Evolutionary conservation across 2,113 vertebrate species (phyloP), one percentile per base, ranked within the genome.

Genomic region (Microcebus murinus): DNA sequence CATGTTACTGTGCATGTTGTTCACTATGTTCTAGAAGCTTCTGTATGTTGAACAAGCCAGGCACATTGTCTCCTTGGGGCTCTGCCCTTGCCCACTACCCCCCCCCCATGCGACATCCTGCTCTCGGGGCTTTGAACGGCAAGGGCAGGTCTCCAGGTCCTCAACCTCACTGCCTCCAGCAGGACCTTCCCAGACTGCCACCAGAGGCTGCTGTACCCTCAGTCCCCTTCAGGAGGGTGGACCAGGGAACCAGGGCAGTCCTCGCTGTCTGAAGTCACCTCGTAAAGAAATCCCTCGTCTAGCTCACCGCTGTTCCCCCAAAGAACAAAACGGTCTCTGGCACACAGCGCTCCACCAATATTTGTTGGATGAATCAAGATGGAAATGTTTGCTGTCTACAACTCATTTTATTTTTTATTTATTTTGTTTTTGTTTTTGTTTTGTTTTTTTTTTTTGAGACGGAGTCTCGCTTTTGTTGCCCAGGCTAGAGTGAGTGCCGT

Each of bases 301-400:
- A 21, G 6, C 18, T 48, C 13, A 13, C n/a, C 27, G 20, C 34
- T 61, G 29, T 92, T 89, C 87, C 89, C 45, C 92, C 42, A 29
- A 65, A 87, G 23, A 85, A 91, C 42, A 77, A 31, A 91, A 80
- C 21, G 74, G 67, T 39, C 63, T 42, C 81, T 79, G 55, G 48
- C 77, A 63, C 59, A 70, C 7, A 25, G 68, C 55, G 34, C 68
- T 90, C 23, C 74, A 14, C 45, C 92, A 91, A 68, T 84, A 94
- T 68, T 71, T 68, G 61, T 81, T 59, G 76, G 77, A 52, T 83
- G 77, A 93, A 94, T 65, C n/a, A 74, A 91, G n/a, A 65, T 18
- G n/a, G 91, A 94, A 89, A 80, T 36, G 61, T 79, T 92, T 81
- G 67, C 87, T 59, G 27, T n/a, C n/a, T 84, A 55, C 67, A 61